Percentiles rank a stretch among this genome's conserved stretches.
Conservation (phyloP, 2,113 vertebrate species). For the Cygnus buccinator region DNA sequence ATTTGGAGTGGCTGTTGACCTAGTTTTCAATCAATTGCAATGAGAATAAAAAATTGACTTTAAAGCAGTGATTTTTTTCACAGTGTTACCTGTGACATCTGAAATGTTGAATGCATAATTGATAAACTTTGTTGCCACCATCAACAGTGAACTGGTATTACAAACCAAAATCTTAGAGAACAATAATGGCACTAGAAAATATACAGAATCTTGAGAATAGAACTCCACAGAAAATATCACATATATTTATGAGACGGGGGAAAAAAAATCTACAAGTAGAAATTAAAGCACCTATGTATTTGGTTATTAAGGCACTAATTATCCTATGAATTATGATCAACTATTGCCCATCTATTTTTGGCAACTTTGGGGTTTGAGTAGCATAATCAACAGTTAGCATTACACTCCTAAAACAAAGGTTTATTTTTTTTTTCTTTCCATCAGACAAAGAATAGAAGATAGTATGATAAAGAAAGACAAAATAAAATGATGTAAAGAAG, state of each 20-base stretch:
- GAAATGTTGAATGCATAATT: conserved; percentile 22
- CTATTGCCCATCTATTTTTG: neutral
- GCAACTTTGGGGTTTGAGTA: neutral
- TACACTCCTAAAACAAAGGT: neutral
- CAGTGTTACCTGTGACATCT: conserved; percentile 27
- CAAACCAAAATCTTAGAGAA: neutral
- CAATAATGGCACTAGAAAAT: neutral
- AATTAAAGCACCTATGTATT: neutral
- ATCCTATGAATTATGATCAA: neutral
- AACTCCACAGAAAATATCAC: neutral
- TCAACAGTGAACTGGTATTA: neutral
- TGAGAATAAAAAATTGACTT: conserved; percentile 68
- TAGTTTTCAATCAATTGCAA: conserved; percentile 83
- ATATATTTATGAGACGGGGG: neutral
- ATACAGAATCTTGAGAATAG: neutral
- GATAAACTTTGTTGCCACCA: neutral
- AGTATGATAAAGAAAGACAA: neutral
- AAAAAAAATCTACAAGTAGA: neutral
- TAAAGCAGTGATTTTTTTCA: conserved; percentile 60
- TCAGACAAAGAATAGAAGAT: neutral
- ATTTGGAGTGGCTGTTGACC: conserved; percentile 76
- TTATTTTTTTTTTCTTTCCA: neutral
- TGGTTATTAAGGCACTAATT: neutral
- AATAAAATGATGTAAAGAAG: neutral
- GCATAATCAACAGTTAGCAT: neutral